A percentile compares a stretch with the other conserved stretches of the same genome.
phyloP scores from a whole-genome alignment of 2,888 invertebrate genomes.

The Sphaerophoria taeniata region DNA sequence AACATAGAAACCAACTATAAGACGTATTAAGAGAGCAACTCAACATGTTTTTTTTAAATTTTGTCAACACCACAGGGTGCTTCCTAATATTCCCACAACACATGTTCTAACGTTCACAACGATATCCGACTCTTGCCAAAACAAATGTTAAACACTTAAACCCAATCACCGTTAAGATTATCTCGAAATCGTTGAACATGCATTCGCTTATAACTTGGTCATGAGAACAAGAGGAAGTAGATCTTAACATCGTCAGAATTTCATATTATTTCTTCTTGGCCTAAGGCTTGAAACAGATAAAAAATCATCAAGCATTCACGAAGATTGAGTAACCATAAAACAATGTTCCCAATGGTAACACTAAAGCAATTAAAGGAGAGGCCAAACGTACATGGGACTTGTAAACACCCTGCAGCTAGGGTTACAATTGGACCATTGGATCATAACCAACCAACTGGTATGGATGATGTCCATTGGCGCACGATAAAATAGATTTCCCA shows the following conservation, averaged over 20 bases:
- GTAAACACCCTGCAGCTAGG: slow-evolving; percentile 37
- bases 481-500: too few relatives aligned
- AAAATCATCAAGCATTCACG: background rate
- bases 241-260: slow-evolving; percentile 1
- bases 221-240: slow-evolving; percentile 12
- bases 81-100: background rate
- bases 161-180: slow-evolving; percentile 35
- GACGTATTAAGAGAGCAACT: too few relatives aligned
- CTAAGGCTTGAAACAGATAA: slow-evolving; percentile 32
- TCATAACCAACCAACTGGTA: background rate
- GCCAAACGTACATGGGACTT: slow-evolving; percentile 27
- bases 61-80: slow-evolving; percentile 1
- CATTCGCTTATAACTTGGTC: background rate
- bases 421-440: slow-evolving; percentile 24
- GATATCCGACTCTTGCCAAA: background rate
- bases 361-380: slow-evolving; percentile 56
- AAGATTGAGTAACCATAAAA: slow-evolving; percentile 32
- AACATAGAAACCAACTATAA: too few relatives aligned
- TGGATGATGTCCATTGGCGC: too few relatives aligned
- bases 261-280: background rate
- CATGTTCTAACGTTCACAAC: background rate
- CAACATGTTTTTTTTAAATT: background rate
- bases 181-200: slow-evolving; percentile 13
- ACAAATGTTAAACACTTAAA: slow-evolving; percentile 21
- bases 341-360: slow-evolving; percentile 9